Evolutionary conservation across 1,140 invertebrate species (phyloP).

Genomic region (Drosophila persimilis): DNA sequence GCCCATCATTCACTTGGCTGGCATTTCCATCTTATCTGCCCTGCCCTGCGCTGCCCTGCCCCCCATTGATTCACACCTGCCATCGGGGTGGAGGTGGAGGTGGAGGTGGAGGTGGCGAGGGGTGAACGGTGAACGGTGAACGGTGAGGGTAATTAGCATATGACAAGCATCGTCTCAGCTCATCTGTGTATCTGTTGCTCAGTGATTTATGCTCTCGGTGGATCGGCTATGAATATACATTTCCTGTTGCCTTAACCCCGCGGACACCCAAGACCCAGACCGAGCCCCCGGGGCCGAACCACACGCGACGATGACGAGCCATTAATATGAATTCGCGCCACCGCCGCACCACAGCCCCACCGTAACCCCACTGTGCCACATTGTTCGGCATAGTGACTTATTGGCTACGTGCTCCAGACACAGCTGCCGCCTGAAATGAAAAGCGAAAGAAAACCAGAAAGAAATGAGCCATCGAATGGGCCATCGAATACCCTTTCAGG

Average conservation of each 20-base stretch:
- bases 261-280: not conserved
- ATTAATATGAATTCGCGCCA: constrained; percentile 59
- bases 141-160: constrained; percentile 34
- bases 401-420: constrained; percentile 45
- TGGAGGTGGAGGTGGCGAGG: not conserved
- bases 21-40: constrained; percentile 24
- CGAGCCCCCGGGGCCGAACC: too few species aligned
- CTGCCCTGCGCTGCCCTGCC: too few species aligned
- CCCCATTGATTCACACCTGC: constrained; percentile 15
- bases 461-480: not conserved
- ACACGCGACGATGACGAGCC: constrained; percentile 26
- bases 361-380: constrained; percentile 40
- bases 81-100: not conserved
- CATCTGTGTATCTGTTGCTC: not conserved
- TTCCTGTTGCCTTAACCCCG: constrained; percentile 6
- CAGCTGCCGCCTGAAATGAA: too few species aligned
- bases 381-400: constrained; percentile 53
- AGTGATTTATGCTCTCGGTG: constrained; percentile 48
- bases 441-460: not conserved
- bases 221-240: constrained; percentile 11
- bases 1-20: constrained; percentile 14
- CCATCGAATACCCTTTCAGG: too few species aligned
- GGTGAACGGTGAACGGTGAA: not conserved
- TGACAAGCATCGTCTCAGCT: constrained; percentile 14
- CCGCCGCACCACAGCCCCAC: constrained; percentile 6